phyloP scores from a whole-genome alignment of 2,113 vertebrate genomes.

The Odobenus rosmarus region DNA sequence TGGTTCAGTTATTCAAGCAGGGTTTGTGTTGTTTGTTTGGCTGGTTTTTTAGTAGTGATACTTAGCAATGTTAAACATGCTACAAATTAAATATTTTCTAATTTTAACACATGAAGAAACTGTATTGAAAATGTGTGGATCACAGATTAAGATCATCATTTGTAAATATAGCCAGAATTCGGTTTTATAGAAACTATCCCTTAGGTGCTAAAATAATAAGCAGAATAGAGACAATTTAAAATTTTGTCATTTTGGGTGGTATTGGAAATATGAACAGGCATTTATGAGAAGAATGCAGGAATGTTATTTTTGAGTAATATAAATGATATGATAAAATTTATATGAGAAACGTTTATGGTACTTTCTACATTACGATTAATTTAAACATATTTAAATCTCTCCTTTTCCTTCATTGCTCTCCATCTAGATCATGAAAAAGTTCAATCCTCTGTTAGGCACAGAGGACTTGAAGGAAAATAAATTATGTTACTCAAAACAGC shows the following conservation, averaged over 20 bases:
- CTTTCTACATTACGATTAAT: neutral
- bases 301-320: slow-evolving; percentile 40
- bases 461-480: slow-evolving; percentile 49
- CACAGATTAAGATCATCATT: neutral
- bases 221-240: neutral
- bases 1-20: slow-evolving; percentile 15
- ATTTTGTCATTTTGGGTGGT: slow-evolving; percentile 33
- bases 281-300: slow-evolving; percentile 24
- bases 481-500: slow-evolving; percentile 66
- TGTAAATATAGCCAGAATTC: slow-evolving; percentile 32
- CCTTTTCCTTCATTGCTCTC: neutral
- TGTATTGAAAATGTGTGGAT: neutral
- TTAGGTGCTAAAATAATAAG: neutral
- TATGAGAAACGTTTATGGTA: neutral
- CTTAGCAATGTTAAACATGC: slow-evolving; percentile 1
- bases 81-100: neutral
- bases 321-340: slow-evolving; percentile 18
- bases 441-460: slow-evolving; percentile 33
- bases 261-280: slow-evolving; percentile 48
- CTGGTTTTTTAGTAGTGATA: neutral
- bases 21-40: neutral
- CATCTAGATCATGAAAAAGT: neutral
- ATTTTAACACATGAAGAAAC: neutral
- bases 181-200: neutral
- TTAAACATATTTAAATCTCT: neutral